phyloP scores from a whole-genome alignment of 2,113 vertebrate genomes.

The Triplophysa siluroides region DNA sequence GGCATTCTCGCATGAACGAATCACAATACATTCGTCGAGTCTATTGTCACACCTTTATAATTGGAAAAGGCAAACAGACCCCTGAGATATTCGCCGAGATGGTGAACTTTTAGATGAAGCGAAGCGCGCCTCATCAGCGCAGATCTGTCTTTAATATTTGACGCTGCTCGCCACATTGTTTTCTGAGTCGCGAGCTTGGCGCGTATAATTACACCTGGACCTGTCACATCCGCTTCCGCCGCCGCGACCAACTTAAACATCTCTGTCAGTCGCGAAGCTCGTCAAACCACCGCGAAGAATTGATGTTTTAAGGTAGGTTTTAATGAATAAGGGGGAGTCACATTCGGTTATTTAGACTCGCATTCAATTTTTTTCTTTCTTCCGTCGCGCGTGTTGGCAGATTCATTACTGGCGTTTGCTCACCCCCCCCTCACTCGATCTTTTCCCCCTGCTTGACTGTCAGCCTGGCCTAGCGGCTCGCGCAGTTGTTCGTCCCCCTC shows the following conservation, averaged over 20 bases:
- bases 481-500: conserved; percentile 76
- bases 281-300: conserved; percentile 81
- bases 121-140: conserved; percentile 50
- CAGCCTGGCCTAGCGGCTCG: conserved; percentile 63
- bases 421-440: conserved; percentile 58
- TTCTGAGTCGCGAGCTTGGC: conserved; percentile 67
- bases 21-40: conserved; percentile 4
- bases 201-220: conserved; percentile 69
- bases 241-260: conserved; percentile 73
- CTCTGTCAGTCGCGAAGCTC: conserved; percentile 80
- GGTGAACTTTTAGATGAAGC: conserved; percentile 1
- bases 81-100: conserved; percentile 58
- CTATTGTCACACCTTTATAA: conserved; percentile 47
- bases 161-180: conserved; percentile 44
- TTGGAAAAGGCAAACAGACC: conserved; percentile 69
- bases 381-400: conserved; percentile 82
- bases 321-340: conserved; percentile 85
- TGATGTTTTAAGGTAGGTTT: conserved; percentile 85
- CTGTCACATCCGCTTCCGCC: conserved; percentile 65
- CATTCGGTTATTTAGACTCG: conserved; percentile 82
- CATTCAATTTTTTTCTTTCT: conserved; percentile 74
- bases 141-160: conserved; percentile 62
- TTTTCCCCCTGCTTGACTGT: conserved; percentile 80
- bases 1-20: conserved; percentile 10
- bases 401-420: conserved; percentile 84